These are phyloP conservation scores for Dreissena polymorpha DNA, from an alignment of 1,140 invertebrate species.

Conservation along the genomic window DNA sequence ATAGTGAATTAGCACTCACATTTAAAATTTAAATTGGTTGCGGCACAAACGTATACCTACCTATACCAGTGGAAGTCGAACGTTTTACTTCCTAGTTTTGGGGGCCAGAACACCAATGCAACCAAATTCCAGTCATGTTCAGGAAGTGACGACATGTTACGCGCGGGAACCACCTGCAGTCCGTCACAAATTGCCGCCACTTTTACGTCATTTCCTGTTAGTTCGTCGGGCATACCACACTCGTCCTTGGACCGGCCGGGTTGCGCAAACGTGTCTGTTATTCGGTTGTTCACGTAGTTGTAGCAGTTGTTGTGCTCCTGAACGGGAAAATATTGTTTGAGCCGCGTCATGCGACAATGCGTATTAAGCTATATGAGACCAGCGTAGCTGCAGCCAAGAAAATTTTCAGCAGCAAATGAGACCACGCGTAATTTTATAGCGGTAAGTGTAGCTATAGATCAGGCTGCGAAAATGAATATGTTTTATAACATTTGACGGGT, in stretches of 20 bases:
- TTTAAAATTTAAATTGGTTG: no score
- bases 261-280: slow-evolving; percentile 52
- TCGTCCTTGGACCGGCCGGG: slow-evolving; percentile 27
- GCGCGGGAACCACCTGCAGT: slow-evolving; percentile 8
- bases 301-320: slow-evolving; percentile 49
- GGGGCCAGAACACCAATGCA: slow-evolving; percentile 51
- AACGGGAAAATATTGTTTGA: neutral
- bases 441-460: no score
- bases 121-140: slow-evolving; percentile 32
- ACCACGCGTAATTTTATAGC: no score
- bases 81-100: slow-evolving; percentile 21
- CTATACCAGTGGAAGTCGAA: slow-evolving; percentile 46
- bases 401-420: no score
- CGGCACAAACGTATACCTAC: neutral
- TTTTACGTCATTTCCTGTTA: slow-evolving; percentile 7
- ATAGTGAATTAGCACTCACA: no score
- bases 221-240: slow-evolving; percentile 16
- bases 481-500: no score
- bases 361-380: no score
- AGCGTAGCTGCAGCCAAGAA: no score
- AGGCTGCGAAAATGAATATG: no score
- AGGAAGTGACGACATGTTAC: neutral
- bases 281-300: slow-evolving; percentile 42
- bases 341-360: no score
- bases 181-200: slow-evolving; percentile 31